A percentile compares a stretch with the other conserved stretches of the same genome.
Conservation (phyloP, 2,888 invertebrate genomes). For the Coelinius sp. region DNA sequence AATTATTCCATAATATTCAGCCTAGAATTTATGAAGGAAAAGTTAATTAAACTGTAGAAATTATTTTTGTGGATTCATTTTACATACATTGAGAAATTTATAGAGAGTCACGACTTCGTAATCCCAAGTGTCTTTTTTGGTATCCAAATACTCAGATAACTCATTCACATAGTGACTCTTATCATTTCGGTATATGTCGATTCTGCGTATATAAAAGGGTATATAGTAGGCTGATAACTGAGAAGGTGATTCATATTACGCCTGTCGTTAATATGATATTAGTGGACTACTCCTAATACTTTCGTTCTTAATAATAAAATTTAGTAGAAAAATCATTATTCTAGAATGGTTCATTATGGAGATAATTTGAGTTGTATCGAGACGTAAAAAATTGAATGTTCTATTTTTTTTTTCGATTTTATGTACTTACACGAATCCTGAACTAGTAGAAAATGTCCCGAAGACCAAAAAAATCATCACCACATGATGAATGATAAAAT, state of each 20-base stretch:
- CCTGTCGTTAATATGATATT: not conserved
- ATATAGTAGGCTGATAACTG: not conserved
- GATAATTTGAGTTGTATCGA: too few relatives aligned
- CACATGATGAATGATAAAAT: not conserved
- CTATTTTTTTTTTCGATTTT: too few relatives aligned
- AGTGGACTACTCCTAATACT: not conserved
- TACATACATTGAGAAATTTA: slow-evolving; percentile 56
- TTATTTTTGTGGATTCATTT: not conserved
- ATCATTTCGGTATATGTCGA: slow-evolving; percentile 47
- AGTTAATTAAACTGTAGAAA: not conserved
- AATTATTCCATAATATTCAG: slow-evolving; percentile 72
- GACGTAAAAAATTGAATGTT: too few relatives aligned
- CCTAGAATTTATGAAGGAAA: slow-evolving; percentile 57
- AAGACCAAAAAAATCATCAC: not conserved
- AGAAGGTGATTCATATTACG: slow-evolving; percentile 22
- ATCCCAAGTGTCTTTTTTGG: not conserved
- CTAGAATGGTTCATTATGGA: too few relatives aligned
- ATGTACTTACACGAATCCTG: slow-evolving; percentile 10
- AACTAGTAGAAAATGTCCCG: not conserved
- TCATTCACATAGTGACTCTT: not conserved
- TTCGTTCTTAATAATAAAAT: not conserved
- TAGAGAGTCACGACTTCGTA: slow-evolving; percentile 48
- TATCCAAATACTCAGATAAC: not conserved
- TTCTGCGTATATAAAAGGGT: slow-evolving; percentile 37
- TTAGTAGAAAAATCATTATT: not conserved